These are phyloP conservation scores for Phorcus lineatus DNA, from an alignment of 2,888 invertebrate genomes.

Conservation along the genomic window DNA sequence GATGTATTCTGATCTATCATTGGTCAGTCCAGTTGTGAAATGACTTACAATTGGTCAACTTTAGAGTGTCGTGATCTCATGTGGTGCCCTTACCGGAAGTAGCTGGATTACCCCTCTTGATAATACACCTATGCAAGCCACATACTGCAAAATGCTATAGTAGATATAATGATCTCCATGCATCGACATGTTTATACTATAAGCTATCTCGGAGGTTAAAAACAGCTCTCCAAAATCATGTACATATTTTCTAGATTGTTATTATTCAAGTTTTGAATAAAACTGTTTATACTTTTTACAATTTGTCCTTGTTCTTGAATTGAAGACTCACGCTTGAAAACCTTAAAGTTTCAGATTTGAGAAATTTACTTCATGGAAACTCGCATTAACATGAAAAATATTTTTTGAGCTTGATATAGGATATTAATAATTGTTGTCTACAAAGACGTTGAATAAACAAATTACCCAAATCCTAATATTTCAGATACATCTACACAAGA, in stretches of 20 bases:
- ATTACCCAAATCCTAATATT: too few relatives aligned
- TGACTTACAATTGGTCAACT: constrained; percentile 5
- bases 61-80: constrained; percentile 21
- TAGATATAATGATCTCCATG: constrained; percentile 1
- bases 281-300: constrained; percentile 20
- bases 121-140: constrained; percentile 14
- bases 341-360: neutral
- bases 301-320: neutral
- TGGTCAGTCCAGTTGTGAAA: constrained; percentile 4
- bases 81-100: neutral
- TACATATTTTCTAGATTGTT: constrained; percentile 30
- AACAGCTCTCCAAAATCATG: constrained; percentile 17
- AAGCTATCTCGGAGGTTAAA: constrained; percentile 19
- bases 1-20: constrained; percentile 5
- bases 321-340: neutral
- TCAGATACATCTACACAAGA: too few relatives aligned
- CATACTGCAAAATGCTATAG: neutral
- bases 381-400: neutral
- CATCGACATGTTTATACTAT: constrained; percentile 10
- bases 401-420: neutral
- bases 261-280: constrained; percentile 30
- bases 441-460: too few relatives aligned
- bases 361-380: neutral
- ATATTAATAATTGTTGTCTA: too few relatives aligned
- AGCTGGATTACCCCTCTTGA: constrained; percentile 16